Evolutionary conservation across 2,888 invertebrate species (phyloP).

Genomic region (Callinectes sapidus): DNA sequence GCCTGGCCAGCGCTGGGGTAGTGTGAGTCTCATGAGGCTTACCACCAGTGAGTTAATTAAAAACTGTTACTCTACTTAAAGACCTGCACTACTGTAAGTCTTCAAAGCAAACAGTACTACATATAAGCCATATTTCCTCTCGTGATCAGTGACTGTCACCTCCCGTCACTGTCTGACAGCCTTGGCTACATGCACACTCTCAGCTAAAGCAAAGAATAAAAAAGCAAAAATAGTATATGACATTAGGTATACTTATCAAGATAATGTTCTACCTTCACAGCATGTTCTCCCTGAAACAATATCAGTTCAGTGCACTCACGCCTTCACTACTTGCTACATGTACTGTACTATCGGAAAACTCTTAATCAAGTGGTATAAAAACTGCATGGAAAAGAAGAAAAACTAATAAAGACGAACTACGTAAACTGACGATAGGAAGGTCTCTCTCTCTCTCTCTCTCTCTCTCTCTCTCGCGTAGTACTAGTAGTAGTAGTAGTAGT

Average conservation of each 20-base stretch:
- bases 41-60: not conserved
- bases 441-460: too few species aligned
- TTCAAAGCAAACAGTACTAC: conserved; percentile 3
- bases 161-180: conserved; percentile 23
- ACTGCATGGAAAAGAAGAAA: too few species aligned
- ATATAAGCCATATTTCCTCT: not conserved
- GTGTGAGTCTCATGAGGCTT: too few species aligned
- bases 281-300: conserved; percentile 16
- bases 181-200: not conserved
- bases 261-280: not conserved
- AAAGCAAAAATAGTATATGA: not conserved
- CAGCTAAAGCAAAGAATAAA: not conserved
- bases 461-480: too few species aligned
- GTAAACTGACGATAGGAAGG: too few species aligned
- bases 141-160: conserved; percentile 2
- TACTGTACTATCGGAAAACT: too few species aligned
- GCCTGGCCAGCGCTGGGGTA: too few species aligned
- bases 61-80: not conserved
- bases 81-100: conserved; percentile 14
- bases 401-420: too few species aligned
- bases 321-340: too few species aligned
- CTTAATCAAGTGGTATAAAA: too few species aligned
- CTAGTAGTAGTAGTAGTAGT: too few species aligned
- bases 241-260: not conserved
- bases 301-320: not conserved